A percentile compares a stretch with the other conserved stretches of the same genome.
Conservation (phyloP, 2,797 vertebrate genomes). For the Cottoperca gobio region DNA sequence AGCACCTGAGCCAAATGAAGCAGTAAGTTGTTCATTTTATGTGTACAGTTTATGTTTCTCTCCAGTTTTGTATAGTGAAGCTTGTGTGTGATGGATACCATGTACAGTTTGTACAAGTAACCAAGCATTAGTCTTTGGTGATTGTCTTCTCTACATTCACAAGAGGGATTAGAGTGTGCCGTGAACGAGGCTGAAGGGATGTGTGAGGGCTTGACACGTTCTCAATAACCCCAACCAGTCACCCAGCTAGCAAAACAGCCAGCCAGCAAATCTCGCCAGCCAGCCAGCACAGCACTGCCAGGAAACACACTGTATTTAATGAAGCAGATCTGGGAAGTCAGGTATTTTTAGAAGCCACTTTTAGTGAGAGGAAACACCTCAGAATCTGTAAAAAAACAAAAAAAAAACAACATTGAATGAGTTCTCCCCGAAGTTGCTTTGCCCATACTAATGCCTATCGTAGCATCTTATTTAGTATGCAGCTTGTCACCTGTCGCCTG, state of each 20-base stretch:
- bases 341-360: conserved; percentile 81
- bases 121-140: neutral
- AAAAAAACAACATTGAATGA: conserved; percentile 27
- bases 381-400: conserved; percentile 46
- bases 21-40: conserved; percentile 41
- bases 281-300: conserved; percentile 68
- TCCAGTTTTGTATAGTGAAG: conserved; percentile 21
- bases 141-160: conserved; percentile 29
- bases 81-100: conserved; percentile 1
- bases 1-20: conserved; percentile 31
- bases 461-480: conserved; percentile 11
- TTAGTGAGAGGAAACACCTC: conserved; percentile 75
- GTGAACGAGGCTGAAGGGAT: conserved; percentile 24
- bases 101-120: conserved; percentile 8
- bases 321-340: conserved; percentile 79
- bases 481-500: conserved; percentile 8
- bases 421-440: conserved; percentile 42
- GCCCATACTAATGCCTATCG: conserved; percentile 32
- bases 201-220: conserved; percentile 43
- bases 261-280: conserved; percentile 44
- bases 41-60: conserved; percentile 18
- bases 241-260: conserved; percentile 60
- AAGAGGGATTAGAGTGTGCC: conserved; percentile 18
- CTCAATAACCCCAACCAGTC: conserved; percentile 50
- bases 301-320: conserved; percentile 79